Evolutionary conservation across 2,797 vertebrate species (phyloP).

Genomic region (Calcarius lapponicus): DNA sequence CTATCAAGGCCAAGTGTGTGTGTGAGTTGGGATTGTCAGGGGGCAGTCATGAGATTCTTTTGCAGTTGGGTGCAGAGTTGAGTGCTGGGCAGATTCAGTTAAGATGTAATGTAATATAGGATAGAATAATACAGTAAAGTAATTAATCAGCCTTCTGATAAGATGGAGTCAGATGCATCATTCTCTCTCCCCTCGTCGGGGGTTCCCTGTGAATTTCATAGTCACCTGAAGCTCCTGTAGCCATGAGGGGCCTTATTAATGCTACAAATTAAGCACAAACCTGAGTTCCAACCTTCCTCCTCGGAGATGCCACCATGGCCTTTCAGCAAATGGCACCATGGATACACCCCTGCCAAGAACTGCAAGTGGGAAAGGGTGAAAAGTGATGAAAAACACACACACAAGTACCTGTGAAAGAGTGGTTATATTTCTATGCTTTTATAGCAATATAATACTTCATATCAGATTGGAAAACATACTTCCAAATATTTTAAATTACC

Average conservation of each 20-base stretch:
- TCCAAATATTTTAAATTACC: background rate
- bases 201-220: background rate
- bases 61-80: too few species aligned
- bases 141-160: too few species aligned
- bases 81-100: too few species aligned
- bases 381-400: background rate
- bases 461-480: background rate
- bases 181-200: background rate
- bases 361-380: background rate
- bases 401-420: background rate
- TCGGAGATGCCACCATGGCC: fast-evolving
- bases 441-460: constrained; percentile 6
- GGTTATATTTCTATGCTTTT: constrained; percentile 25
- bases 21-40: too few species aligned
- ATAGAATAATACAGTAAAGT: too few species aligned
- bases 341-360: background rate
- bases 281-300: background rate
- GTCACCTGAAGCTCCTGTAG: background rate
- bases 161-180: too few species aligned
- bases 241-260: background rate
- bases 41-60: too few species aligned
- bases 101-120: too few species aligned
- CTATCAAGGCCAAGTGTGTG: too few species aligned
- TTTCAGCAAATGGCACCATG: background rate
- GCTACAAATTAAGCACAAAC: background rate